Conservation (phyloP, 1,140 invertebrate genomes). For the Drosophila ficusphila region DNA sequence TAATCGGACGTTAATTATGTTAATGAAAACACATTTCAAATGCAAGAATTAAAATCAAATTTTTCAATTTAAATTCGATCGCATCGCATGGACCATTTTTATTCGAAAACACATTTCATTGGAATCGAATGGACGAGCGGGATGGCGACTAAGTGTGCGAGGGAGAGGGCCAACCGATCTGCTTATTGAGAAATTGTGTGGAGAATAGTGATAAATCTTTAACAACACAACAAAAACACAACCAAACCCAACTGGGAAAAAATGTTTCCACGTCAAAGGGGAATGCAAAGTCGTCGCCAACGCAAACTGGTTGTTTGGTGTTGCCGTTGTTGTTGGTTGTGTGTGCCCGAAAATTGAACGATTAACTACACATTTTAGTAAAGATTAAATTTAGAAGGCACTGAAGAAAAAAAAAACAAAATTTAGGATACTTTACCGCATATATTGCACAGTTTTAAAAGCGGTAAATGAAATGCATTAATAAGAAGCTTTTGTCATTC, state of each 20-base stretch:
- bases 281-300: slow-evolving; percentile 56
- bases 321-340: slow-evolving; percentile 15
- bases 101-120: slow-evolving; percentile 83
- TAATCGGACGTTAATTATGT: slow-evolving; percentile 80
- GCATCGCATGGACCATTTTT: slow-evolving; percentile 82
- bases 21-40: slow-evolving; percentile 83
- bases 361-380: slow-evolving; percentile 57
- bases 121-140: slow-evolving; percentile 42
- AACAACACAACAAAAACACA: background rate
- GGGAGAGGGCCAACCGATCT: slow-evolving; percentile 22
- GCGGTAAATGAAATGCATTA: background rate
- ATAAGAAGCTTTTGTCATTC: too few relatives aligned
- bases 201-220: slow-evolving; percentile 45
- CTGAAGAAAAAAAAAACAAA: background rate
- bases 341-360: slow-evolving; percentile 61
- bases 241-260: background rate
- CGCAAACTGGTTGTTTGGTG: slow-evolving; percentile 42
- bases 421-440: too few relatives aligned
- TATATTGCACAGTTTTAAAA: background rate
- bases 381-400: slow-evolving; percentile 23
- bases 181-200: slow-evolving; percentile 78
- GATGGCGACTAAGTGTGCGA: slow-evolving; percentile 2
- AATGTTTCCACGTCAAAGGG: slow-evolving; percentile 21
- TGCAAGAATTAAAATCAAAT: slow-evolving; percentile 80
- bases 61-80: slow-evolving; percentile 83